These are phyloP conservation scores for Lamprotornis superbus DNA, from an alignment of 2,113 vertebrate species.

Conservation along the genomic window DNA sequence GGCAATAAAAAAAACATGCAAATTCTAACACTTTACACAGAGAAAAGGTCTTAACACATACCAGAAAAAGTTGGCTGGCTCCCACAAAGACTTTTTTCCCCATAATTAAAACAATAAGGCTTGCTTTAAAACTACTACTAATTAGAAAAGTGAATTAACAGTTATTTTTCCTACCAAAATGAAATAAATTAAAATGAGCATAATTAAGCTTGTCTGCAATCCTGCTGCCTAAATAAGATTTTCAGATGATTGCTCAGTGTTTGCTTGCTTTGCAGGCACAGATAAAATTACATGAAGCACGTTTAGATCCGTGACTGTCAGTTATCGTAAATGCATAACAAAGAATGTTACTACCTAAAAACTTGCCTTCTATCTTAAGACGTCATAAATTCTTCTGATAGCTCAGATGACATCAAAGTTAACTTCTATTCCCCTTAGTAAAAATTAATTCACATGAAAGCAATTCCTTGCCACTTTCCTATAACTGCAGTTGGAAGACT, in stretches of 20 bases:
- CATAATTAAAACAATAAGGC: background rate
- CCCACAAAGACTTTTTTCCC: background rate
- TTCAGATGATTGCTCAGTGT: conserved; percentile 1
- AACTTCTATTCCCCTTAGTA: conserved; percentile 36
- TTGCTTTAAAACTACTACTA: background rate
- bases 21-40: conserved; percentile 12
- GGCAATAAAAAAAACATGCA: conserved; percentile 23
- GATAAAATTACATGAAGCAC: conserved; percentile 40
- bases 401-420: conserved; percentile 22
- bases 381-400: conserved; percentile 53
- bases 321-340: background rate
- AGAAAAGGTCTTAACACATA: conserved; percentile 30
- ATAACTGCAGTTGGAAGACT: conserved; percentile 1
- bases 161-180: conserved; percentile 6
- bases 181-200: background rate
- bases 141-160: conserved; percentile 22
- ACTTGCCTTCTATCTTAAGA: conserved; percentile 73
- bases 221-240: conserved; percentile 55
- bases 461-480: conserved; percentile 37
- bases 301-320: background rate
- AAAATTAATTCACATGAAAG: conserved; percentile 9
- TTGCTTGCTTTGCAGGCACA: conserved; percentile 41
- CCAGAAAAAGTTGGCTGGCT: background rate
- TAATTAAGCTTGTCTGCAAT: conserved; percentile 10
- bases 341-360: conserved; percentile 26